A percentile compares a stretch with the other conserved stretches of the same genome.
phyloP scores from a whole-genome alignment of 23 tunicate genomes.

The Halocynthia aurantium region DNA sequence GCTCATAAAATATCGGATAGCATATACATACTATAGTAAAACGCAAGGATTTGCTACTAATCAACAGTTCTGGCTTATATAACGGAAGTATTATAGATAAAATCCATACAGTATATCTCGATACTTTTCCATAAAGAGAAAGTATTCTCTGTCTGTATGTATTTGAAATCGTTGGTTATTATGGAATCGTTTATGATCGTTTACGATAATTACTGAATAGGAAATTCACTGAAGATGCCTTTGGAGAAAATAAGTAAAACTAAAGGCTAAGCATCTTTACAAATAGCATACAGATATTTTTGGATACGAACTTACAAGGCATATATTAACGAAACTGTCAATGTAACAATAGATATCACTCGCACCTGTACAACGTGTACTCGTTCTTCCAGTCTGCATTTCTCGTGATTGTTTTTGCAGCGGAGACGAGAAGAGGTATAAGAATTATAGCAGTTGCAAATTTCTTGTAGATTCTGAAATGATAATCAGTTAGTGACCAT shows the following conservation, averaged over 20 bases:
- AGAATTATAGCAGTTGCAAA: background rate
- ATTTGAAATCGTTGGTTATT: no score
- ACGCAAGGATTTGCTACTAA: no score
- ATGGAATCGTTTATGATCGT: no score
- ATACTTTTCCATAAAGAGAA: no score
- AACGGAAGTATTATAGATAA: no score
- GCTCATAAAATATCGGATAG: no score
- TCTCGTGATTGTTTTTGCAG: constrained; percentile 38
- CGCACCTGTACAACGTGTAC: constrained; percentile 56
- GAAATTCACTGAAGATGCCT: no score
- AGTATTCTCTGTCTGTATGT: no score
- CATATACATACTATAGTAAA: no score
- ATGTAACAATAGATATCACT: background rate
- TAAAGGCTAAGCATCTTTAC: background rate
- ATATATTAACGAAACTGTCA: background rate
- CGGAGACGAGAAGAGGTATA: constrained; percentile 7
- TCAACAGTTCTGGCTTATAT: no score
- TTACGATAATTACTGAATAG: no score
- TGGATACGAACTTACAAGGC: background rate
- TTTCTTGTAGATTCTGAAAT: constrained; percentile 5
- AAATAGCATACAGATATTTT: background rate
- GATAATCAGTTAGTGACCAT: background rate
- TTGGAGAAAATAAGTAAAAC: background rate
- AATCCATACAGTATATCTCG: no score
- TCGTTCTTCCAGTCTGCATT: constrained; percentile 77